These are phyloP conservation scores for Nannoperca australis DNA, from an alignment of 2,797 vertebrate genomes.

Conservation along the genomic window DNA sequence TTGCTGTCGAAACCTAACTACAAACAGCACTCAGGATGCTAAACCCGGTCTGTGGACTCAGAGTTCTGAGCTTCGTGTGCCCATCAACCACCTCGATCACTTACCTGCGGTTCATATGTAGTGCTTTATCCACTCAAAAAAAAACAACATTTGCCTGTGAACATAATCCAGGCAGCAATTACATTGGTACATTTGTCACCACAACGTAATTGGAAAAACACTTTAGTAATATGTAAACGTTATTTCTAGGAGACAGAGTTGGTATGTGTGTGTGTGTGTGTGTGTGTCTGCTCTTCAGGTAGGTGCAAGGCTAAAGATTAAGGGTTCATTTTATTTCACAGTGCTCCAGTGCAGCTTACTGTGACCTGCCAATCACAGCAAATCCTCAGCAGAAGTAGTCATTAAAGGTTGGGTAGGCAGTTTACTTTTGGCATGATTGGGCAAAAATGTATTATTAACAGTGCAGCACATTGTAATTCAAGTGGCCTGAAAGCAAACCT, in stretches of 20 bases:
- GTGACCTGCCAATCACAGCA: conserved; percentile 7
- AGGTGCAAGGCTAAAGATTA: not conserved
- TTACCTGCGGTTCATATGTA: not conserved
- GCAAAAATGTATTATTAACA: no score
- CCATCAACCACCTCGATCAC: no score
- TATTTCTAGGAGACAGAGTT: not conserved
- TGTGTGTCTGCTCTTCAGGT: not conserved
- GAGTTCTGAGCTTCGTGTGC: no score
- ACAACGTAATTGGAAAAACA: not conserved
- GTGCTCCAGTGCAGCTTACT: not conserved
- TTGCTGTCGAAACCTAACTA: no score
- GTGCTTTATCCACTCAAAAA: not conserved
- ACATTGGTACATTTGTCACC: not conserved
- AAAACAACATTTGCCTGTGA: no score
- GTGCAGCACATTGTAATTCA: no score
- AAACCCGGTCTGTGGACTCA: no score
- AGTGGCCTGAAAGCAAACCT: no score
- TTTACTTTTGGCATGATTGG: no score
- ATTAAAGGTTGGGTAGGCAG: not conserved
- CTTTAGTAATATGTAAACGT: not conserved
- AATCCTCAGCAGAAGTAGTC: not conserved
- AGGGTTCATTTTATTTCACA: not conserved
- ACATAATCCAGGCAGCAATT: not conserved
- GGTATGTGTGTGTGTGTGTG: no score
- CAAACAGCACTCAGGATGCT: no score